Conservation (phyloP, 1,140 invertebrate species). For the Mizuhopecten yessoensis region DNA sequence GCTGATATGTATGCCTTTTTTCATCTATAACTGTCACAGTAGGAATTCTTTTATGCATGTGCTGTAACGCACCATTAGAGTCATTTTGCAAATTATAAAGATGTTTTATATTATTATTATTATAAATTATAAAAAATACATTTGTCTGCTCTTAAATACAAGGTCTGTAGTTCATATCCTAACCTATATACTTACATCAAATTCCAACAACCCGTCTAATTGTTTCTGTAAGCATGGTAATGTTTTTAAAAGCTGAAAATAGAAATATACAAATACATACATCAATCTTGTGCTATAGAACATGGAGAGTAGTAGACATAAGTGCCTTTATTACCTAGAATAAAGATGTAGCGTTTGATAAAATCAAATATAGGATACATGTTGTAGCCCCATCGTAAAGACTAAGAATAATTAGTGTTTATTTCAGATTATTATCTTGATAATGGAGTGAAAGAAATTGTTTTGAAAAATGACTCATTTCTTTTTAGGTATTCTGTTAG, state of each 20-base stretch:
- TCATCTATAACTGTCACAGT: no score
- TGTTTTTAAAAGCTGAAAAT: slow-evolving; percentile 93
- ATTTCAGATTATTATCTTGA: not conserved
- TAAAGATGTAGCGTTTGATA: no score
- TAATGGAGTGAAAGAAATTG: not conserved
- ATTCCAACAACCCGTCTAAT: slow-evolving; percentile 97
- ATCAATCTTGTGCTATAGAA: not conserved
- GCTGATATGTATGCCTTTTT: no score
- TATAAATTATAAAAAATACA: no score
- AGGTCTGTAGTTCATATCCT: no score
- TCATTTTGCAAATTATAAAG: no score
- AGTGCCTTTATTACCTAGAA: slow-evolving; percentile 2
- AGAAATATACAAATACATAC: slow-evolving; percentile 49
- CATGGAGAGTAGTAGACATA: not conserved
- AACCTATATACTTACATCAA: slow-evolving; percentile 92
- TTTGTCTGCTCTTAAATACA: no score
- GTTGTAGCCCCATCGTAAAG: no score
- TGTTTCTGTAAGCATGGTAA: slow-evolving; percentile 97
- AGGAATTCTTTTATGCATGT: no score
- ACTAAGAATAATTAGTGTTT: not conserved
- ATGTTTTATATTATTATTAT: no score
- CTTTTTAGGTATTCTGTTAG: not conserved
- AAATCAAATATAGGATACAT: no score
- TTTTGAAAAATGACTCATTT: not conserved
- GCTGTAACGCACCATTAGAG: no score